Percentiles rank a stretch among this genome's conserved stretches.
phyloP scores from a whole-genome alignment of 2,888 invertebrate genomes.

The Boloria euphrosyne region DNA sequence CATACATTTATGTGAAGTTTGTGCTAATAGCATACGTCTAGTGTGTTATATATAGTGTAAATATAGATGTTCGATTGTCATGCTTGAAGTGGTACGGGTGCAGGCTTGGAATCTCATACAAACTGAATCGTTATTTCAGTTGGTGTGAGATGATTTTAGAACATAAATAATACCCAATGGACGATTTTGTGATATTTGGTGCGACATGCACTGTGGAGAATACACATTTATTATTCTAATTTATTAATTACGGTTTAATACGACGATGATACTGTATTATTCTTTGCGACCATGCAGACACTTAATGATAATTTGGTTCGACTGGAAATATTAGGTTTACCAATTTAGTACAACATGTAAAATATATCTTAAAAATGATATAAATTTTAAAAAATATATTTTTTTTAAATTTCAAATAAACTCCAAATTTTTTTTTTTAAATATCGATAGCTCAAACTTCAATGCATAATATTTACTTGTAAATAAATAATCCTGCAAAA shows the following conservation, averaged over 20 bases:
- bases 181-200: slow-evolving; percentile 71
- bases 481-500: not conserved
- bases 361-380: too few species aligned
- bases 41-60: slow-evolving; percentile 50
- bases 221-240: slow-evolving; percentile 51
- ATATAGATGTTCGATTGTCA: slow-evolving; percentile 62
- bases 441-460: too few species aligned
- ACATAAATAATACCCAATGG: slow-evolving; percentile 64
- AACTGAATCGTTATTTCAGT: slow-evolving; percentile 49
- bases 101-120: slow-evolving; percentile 68
- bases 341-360: not conserved
- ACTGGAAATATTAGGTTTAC: slow-evolving; percentile 50
- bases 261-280: slow-evolving; percentile 31
- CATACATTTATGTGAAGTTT: slow-evolving; percentile 46
- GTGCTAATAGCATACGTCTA: slow-evolving; percentile 47
- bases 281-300: slow-evolving; percentile 55
- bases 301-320: slow-evolving; percentile 44
- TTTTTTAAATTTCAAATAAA: too few species aligned
- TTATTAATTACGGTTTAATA: slow-evolving; percentile 31
- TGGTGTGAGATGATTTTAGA: slow-evolving; percentile 61
- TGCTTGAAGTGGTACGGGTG: slow-evolving; percentile 79
- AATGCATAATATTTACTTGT: not conserved
- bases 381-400: not conserved
- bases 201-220: slow-evolving; percentile 77
- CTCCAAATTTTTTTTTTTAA: too few species aligned